A percentile compares a stretch with the other conserved stretches of the same genome.
These are phyloP conservation scores for Chrysotoxum bicinctum DNA, from an alignment of 2,888 invertebrate genomes.

Conservation along the genomic window DNA sequence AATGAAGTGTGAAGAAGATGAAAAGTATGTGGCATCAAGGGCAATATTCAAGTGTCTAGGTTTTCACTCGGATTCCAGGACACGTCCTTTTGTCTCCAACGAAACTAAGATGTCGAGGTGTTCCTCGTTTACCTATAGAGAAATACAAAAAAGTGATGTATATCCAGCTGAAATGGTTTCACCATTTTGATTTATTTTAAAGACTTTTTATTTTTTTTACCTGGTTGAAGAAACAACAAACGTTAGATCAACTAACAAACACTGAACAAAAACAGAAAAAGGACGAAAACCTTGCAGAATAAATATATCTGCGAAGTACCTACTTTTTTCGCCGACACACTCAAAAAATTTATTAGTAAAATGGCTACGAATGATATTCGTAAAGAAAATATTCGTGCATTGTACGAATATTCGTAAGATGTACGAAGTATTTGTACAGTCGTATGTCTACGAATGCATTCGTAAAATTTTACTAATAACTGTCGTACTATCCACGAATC, in stretches of 20 bases:
- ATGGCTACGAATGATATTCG: no score
- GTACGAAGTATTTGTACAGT: no score
- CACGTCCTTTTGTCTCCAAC: not conserved
- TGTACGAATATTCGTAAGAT: no score
- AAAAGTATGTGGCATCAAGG: constrained; percentile 5
- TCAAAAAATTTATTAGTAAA: no score
- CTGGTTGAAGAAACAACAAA: not conserved
- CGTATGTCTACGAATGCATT: no score
- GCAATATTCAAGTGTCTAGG: not conserved
- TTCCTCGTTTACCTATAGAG: not conserved
- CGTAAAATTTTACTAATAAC: no score
- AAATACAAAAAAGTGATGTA: not conserved
- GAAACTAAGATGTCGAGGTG: not conserved
- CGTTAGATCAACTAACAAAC: constrained; percentile 2
- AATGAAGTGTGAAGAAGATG: not conserved
- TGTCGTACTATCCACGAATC: no score
- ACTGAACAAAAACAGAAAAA: not conserved
- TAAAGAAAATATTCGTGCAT: no score
- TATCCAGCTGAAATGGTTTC: constrained; percentile 1
- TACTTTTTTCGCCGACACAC: not conserved
- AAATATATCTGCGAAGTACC: not conserved
- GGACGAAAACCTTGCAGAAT: not conserved
- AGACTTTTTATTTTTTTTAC: not conserved
- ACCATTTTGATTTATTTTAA: constrained; percentile 22
- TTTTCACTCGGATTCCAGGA: not conserved